Evolutionary conservation across 2,113 vertebrate species (phyloP).

Genomic region (Aix galericulata): DNA sequence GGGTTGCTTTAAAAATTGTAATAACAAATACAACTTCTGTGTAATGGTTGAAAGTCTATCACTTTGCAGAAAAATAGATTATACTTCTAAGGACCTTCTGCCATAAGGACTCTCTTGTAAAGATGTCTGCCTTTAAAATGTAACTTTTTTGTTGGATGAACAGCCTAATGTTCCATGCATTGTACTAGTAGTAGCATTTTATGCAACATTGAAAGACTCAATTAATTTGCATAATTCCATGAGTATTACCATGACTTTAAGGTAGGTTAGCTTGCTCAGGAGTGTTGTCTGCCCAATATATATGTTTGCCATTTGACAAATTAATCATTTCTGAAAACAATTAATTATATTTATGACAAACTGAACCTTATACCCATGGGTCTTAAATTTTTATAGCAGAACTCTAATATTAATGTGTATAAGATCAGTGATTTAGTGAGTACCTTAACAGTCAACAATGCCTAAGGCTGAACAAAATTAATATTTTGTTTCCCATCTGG

Average conservation of each 20-base stretch:
- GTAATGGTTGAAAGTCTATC: slow-evolving; percentile 74
- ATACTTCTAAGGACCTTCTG: slow-evolving; percentile 82
- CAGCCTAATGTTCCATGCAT: slow-evolving; percentile 99
- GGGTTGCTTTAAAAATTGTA: slow-evolving; percentile 72
- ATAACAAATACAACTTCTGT: slow-evolving; percentile 73
- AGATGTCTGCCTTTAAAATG: slow-evolving; percentile 85
- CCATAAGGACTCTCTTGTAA: slow-evolving; percentile 85
- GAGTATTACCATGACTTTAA: slow-evolving; percentile 93
- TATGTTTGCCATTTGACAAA: slow-evolving; percentile 88
- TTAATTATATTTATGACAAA: slow-evolving; percentile 99
- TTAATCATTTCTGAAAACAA: slow-evolving; percentile 96
- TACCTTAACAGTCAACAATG: slow-evolving; percentile 92
- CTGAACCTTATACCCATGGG: slow-evolving; percentile 89
- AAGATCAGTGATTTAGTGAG: slow-evolving; percentile 94
- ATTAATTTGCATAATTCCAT: slow-evolving; percentile 99
- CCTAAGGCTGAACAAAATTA: slow-evolving; percentile 99
- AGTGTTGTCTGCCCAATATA: slow-evolving; percentile 82
- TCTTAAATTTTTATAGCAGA: slow-evolving; percentile 84
- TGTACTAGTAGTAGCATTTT: slow-evolving; percentile 96
- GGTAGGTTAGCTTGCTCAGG: slow-evolving; percentile 88
- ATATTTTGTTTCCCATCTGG: slow-evolving; percentile 99
- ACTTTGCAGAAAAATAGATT: slow-evolving; percentile 83
- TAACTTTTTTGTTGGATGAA: slow-evolving; percentile 95
- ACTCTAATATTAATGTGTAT: slow-evolving; percentile 90
- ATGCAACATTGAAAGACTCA: slow-evolving; percentile 99